Evolutionary conservation across 92 coral and sea anemone genomes (phyloP), one percentile per base, ranked within the genome.

Genomic region (Micromussa lordhowensis): DNA sequence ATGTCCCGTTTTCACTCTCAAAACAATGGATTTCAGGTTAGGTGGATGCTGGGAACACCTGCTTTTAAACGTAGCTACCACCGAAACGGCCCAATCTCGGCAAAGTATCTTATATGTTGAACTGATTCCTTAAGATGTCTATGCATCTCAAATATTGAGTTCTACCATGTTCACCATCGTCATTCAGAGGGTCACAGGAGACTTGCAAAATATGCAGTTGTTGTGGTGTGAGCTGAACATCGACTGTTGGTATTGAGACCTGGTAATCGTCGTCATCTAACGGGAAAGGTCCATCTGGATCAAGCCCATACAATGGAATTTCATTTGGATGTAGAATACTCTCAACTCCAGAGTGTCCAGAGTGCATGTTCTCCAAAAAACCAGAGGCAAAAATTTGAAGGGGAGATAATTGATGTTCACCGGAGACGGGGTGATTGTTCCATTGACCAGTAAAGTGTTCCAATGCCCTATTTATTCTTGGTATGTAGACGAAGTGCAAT

Each of bases 321-420:
- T 91, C 83, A 21, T 79, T 69, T 58, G 26, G 59, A 28, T 82
- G 53, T 38, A 92, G 31, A 64, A 83, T 30, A 69, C 91, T 77
- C 13, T 92, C 86, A 54, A 92, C 84, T 44, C 85, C 92, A 66
- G 91, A 81, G 48, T 92, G 83, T 19, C 88, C 92, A 36, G 92
- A 82, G 35, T 92, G 61, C 18, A 82, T 34, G 82, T 92, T 86
- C 54, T 77, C 79, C 76, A 92, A 81, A 85, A 90, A 85, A 21
- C 95, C 95, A 51, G 90, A 73, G 16, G 90, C 72, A 53, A 34
- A 92, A 21, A 92, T 79, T 75, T 92, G 95, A 24, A 92, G 19
- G 2, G 95, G 91, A 57, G 95, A 85, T 48, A 77, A 69, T 18
- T 92, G 90, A 9, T 57, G 57, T 51, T 92, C 89, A 18, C 93